Base-by-base conservation (phyloP, 2,113 vertebrate genomes). In the Pomatorhinus ruficollis region DNA sequence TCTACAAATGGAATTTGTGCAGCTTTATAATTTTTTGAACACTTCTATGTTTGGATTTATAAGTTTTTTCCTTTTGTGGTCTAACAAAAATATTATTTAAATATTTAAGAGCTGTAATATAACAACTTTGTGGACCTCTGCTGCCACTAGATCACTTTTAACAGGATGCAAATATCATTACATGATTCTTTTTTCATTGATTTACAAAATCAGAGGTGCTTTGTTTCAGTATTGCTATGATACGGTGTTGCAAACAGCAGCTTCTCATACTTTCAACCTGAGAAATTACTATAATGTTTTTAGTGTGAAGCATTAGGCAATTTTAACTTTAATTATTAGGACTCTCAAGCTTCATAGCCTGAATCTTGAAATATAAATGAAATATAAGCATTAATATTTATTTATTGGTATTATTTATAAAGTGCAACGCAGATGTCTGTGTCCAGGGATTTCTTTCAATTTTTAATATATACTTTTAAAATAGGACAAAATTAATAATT, bases 321-420 rank as follows among this genome's bases (percentile, higher is more conserved):
- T 85, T 83, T 42, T 56, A 85, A 81, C 70, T 59, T 92, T 95
- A 95, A 94, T 93, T 95, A 71, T 88, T 93, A n/a, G 63, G n/a
- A 77, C 84, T 86, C 40, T 93, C 53, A 77, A 87, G 81, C 27
- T 93, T 94, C 52, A 61, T 47, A 44, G 40, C 56, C 60, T 95
- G 78, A 65, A 64, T 82, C 57, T 92, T 87, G 87, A 96, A 96
- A 96, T 93, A 80, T 44, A 56, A 90, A 82, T 79, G 57, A 91
- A 97, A 94, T 77, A 89, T 82, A 81, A 95, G 69, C 74, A 92
- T 92, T 95, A 96, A 96, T 95, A 95, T 96, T 92, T 93, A 95
- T 95, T 92, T 95, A 94, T 92, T 92, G 91, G 35, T 96, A 90
- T 95, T 94, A 97, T 95, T 95, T 79, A 97, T 96, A 95, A 96